Percentiles rank a stretch among this genome's conserved stretches.
phyloP scores from a whole-genome alignment of 2,113 vertebrate genomes.

The Euleptes europaea region DNA sequence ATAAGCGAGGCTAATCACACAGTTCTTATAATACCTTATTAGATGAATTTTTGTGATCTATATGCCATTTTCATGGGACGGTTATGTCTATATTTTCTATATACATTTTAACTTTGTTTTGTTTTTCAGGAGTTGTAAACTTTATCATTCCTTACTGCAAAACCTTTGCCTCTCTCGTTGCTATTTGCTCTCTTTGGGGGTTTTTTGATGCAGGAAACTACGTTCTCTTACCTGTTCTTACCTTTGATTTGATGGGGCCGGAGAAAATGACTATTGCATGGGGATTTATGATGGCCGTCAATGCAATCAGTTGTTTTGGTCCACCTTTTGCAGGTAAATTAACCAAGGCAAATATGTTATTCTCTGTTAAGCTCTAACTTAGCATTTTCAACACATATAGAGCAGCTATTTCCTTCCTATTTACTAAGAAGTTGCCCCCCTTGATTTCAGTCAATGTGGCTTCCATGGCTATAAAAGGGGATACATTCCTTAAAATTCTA shows the following conservation, averaged over 20 bases:
- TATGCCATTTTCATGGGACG: not conserved
- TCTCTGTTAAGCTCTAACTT: not conserved
- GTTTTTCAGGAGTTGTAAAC: constrained; percentile 31
- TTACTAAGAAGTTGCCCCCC: no score
- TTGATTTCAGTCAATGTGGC: no score
- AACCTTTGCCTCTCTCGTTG: constrained; percentile 5
- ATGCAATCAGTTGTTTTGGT: constrained; percentile 50
- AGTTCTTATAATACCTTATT: not conserved
- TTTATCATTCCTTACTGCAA: constrained; percentile 33
- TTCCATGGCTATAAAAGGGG: no score
- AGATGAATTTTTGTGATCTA: not conserved
- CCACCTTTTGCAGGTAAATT: constrained; percentile 52
- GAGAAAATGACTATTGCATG: constrained; percentile 55
- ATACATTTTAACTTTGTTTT: not conserved
- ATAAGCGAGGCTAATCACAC: no score
- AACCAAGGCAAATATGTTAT: not conserved
- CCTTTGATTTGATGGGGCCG: constrained; percentile 45
- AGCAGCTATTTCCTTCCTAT: not conserved
- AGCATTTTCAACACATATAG: not conserved
- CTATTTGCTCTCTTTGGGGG: constrained; percentile 14
- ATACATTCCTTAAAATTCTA: no score
- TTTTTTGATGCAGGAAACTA: constrained; percentile 41
- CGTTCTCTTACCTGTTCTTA: constrained; percentile 37
- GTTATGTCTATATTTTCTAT: no score
- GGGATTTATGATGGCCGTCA: constrained; percentile 55